These are phyloP conservation scores for Gouania willdenowi DNA, from an alignment of 2,797 vertebrate species.

Conservation along the genomic window DNA sequence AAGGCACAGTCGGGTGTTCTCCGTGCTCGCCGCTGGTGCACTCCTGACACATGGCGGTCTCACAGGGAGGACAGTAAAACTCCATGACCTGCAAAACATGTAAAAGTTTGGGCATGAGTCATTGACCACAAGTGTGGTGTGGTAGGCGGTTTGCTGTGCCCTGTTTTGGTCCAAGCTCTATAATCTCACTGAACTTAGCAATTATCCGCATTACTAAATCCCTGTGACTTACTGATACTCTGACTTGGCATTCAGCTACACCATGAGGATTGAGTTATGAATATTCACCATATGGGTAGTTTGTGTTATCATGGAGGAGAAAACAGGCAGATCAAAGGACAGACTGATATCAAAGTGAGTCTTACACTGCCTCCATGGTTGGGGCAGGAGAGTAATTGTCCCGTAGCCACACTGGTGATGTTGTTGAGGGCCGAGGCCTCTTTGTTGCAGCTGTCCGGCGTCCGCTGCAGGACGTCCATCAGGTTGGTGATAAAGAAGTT, in stretches of 20 bases:
- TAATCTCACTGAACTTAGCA: no score
- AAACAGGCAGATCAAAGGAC: background rate
- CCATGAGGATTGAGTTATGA: no score
- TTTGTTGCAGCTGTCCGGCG: slow-evolving; percentile 78
- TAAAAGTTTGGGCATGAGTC: background rate
- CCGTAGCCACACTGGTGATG: slow-evolving; percentile 81
- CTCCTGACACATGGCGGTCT: slow-evolving; percentile 95
- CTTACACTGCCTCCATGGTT: slow-evolving; percentile 95
- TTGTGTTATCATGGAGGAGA: background rate
- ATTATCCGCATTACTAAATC: no score
- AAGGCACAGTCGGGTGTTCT: slow-evolving; percentile 90
- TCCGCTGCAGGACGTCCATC: slow-evolving; percentile 96
- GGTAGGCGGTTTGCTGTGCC: background rate
- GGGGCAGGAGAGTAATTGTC: slow-evolving; percentile 90
- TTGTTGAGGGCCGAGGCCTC: slow-evolving; percentile 83
- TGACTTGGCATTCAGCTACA: no score
- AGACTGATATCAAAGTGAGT: background rate
- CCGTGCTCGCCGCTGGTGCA: slow-evolving; percentile 92
- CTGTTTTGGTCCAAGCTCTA: background rate
- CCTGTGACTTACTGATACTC: no score
- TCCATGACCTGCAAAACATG: slow-evolving; percentile 85
- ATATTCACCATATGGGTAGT: no score
- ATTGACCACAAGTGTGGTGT: background rate
- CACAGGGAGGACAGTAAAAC: slow-evolving; percentile 95
- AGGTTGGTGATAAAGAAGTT: slow-evolving; percentile 99